phyloP scores from a whole-genome alignment of 2,797 vertebrate species.

The Sparidentex hasta region DNA sequence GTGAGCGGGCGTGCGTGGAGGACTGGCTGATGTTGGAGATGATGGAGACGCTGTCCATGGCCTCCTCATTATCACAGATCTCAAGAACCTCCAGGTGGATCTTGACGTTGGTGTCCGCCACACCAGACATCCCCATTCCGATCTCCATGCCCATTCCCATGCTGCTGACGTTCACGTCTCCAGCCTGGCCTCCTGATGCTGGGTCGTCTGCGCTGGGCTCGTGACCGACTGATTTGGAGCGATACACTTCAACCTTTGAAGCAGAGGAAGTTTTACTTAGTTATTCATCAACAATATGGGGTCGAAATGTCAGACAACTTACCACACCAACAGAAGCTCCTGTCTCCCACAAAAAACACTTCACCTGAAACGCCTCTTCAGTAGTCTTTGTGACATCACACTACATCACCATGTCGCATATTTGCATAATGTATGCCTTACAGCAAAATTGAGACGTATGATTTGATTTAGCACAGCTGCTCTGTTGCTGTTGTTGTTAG shows the following conservation, averaged over 20 bases:
- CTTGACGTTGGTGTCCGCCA: conserved; percentile 94
- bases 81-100: conserved; percentile 99
- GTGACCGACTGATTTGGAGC: conserved; percentile 97
- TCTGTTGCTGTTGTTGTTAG: too few relatives aligned
- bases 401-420: too few relatives aligned
- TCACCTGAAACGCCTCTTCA: too few relatives aligned
- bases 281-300: not conserved
- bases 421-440: too few relatives aligned
- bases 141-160: conserved; percentile 68
- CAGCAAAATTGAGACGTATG: too few relatives aligned
- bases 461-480: too few relatives aligned
- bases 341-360: too few relatives aligned
- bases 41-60: conserved; percentile 97
- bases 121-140: conserved; percentile 59
- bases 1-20: conserved; percentile 93
- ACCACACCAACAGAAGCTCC: too few relatives aligned
- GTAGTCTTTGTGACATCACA: too few relatives aligned
- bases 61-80: conserved; percentile 96
- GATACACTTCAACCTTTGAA: conserved; percentile 92
- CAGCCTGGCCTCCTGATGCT: conserved; percentile 65
- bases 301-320: too few relatives aligned
- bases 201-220: conserved; percentile 92
- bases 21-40: conserved; percentile 99
- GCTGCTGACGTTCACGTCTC: conserved; percentile 55
- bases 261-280: conserved; percentile 6